Base-by-base conservation (phyloP, 2,888 invertebrate species). In the Philhelius pedissequus region DNA sequence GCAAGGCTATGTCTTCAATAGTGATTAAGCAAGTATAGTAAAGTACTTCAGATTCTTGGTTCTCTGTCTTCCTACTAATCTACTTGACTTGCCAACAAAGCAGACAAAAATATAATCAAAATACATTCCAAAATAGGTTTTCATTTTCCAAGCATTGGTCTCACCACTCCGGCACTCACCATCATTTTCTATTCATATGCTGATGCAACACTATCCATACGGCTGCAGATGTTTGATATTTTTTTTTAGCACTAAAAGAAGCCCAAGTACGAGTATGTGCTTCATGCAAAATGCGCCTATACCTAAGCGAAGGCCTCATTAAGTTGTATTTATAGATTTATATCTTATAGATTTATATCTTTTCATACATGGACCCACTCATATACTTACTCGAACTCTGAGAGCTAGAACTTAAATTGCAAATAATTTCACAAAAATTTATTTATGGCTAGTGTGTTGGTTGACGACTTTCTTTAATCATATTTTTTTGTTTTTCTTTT, bases 251-350 rank as follows among this genome's bases (percentile, higher is more conserved):
- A 20, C 38, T 48, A 60, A 30, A 48, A 27, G 27, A 62, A 62
- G 35, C 18, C 32, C 45, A 45, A 43, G 18, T n/a, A 3, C 5
- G 6, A 54, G 30, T 56, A 30, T 64, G 30, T 80, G 38, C 52
- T 54, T 52, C 68, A 68, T 45, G 64, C 56, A 15, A 45, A 45
- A 22, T 58, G 43, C n/a, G n/a, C n/a, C n/a, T n/a, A n/a, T n/a
- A n/a, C 69, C 58, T 62, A 56, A 83, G 74, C 78, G 48, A 43
- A 83, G 69, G 64, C 75, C 84, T 80, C 79, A 84, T 80, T 79
- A 80, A 68, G 68, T 76, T 71, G 76, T 84, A 84, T 79, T 84
- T 84, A 84, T 84, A 84, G 84, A 84, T 80, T 64, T 62, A n/a
- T n/a, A n/a, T n/a, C n/a, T n/a, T n/a, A n/a, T n/a, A n/a, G n/a